Evolutionary conservation across 2,113 vertebrate species (phyloP).

Genomic region (Motacilla alba): DNA sequence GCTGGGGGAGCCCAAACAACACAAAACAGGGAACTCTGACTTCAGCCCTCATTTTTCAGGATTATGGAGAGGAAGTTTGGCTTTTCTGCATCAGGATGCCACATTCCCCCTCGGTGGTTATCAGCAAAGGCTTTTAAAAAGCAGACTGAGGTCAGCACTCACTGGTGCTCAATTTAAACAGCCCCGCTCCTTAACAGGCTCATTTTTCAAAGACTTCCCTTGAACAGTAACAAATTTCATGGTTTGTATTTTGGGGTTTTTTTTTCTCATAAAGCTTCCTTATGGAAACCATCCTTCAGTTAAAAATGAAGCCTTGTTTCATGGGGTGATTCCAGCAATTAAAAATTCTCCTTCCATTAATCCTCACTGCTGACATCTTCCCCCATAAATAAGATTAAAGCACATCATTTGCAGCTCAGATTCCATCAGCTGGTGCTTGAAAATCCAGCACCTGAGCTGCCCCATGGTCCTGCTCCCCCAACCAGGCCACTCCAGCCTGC

Average conservation of each 20-base stretch:
- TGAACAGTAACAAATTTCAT: not conserved
- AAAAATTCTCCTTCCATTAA: conserved; percentile 1
- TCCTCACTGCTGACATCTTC: not conserved
- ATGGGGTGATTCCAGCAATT: not conserved
- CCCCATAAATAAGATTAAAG: conserved; percentile 38
- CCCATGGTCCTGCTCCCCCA: not conserved
- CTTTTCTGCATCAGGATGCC: not conserved
- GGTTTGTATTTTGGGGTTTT: not conserved
- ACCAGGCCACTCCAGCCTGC: not conserved
- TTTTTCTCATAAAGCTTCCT: not conserved
- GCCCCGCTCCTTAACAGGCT: not conserved
- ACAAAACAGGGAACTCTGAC: not conserved
- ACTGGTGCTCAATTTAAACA: not conserved
- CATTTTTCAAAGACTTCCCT: not conserved
- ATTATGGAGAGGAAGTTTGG: not conserved
- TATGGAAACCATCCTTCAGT: not conserved
- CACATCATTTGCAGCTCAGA: conserved; percentile 21
- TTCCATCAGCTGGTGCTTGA: not conserved
- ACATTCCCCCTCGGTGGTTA: not conserved
- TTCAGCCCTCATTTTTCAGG: not conserved
- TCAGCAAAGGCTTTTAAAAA: not conserved
- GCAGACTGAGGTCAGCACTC: not conserved
- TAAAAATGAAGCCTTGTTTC: not conserved
- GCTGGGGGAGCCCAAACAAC: not conserved
- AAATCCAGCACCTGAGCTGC: not conserved